Percentiles rank a stretch among this genome's conserved stretches.
These are phyloP conservation scores for Parazoanthus swiftii DNA, from an alignment of 92 coral and sea anemone species.

Conservation along the genomic window DNA sequence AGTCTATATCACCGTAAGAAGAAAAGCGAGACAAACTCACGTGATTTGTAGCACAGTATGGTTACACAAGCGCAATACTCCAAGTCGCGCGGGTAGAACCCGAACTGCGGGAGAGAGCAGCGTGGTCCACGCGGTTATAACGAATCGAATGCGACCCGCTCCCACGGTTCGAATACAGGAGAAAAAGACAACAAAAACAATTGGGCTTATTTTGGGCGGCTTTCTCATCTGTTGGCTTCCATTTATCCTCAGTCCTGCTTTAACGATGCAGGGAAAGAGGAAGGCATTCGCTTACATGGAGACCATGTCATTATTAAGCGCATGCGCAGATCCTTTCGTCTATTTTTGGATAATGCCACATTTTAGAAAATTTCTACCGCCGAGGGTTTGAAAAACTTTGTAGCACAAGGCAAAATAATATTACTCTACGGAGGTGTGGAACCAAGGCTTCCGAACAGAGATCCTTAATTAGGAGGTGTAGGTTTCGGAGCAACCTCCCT, in stretches of 20 bases:
- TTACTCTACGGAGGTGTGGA: no score
- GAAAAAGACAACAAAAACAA: conserved; percentile 1
- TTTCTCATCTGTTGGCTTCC: conserved; percentile 1
- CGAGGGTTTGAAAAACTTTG: neutral
- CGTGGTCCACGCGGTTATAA: neutral
- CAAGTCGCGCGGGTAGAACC: neutral
- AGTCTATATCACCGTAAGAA: conserved; percentile 1
- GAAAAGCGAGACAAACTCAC: neutral
- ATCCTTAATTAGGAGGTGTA: no score
- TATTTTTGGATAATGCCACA: neutral
- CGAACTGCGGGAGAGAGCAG: neutral
- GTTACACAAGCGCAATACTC: neutral
- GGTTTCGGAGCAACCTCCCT: no score
- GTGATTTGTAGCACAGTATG: neutral
- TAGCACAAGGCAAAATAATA: no score
- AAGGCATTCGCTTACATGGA: neutral
- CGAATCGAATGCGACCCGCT: neutral
- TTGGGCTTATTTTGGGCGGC: conserved; percentile 5
- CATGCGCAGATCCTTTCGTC: conserved; percentile 11
- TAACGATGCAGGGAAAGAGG: neutral
- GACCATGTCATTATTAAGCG: neutral
- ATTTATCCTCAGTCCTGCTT: neutral
- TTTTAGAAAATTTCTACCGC: neutral
- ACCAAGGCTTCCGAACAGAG: no score
- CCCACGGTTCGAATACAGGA: neutral